These are phyloP conservation scores for Tolypeutes matacus DNA, from an alignment of 2,797 vertebrate genomes.

Conservation along the genomic window DNA sequence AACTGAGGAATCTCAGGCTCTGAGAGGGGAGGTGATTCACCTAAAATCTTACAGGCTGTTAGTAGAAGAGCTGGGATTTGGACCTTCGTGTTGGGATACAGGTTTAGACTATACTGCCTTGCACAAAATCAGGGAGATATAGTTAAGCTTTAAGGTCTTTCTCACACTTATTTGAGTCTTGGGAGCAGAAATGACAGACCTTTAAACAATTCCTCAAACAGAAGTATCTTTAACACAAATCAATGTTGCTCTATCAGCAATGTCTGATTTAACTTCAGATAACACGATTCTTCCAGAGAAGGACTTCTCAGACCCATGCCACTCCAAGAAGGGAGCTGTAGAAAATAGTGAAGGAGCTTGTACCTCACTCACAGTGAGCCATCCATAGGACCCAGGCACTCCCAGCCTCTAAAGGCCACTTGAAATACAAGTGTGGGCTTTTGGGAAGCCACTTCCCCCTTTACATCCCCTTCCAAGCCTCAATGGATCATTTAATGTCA, in stretches of 20 bases:
- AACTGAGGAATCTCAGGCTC: background rate
- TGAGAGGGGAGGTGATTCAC: background rate
- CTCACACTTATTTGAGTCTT: background rate
- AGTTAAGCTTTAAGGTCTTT: background rate
- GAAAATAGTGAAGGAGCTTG: background rate
- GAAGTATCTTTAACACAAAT: background rate
- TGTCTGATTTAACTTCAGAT: constrained; percentile 5
- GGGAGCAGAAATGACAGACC: background rate
- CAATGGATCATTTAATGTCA: background rate
- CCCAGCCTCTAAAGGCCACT: background rate
- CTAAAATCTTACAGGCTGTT: background rate
- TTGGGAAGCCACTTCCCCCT: background rate
- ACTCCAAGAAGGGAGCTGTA: background rate
- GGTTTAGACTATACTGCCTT: background rate
- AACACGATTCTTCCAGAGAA: background rate
- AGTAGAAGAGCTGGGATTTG: background rate
- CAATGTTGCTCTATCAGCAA: background rate
- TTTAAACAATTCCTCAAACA: background rate
- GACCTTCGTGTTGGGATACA: background rate
- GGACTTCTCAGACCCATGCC: background rate
- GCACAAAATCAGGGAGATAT: background rate
- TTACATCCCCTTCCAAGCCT: background rate
- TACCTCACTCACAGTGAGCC: background rate
- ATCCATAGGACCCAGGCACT: background rate
- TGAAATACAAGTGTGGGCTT: background rate